Base-by-base conservation (phyloP, 2,888 invertebrate genomes). In the Bembecia ichneumoniformis region DNA sequence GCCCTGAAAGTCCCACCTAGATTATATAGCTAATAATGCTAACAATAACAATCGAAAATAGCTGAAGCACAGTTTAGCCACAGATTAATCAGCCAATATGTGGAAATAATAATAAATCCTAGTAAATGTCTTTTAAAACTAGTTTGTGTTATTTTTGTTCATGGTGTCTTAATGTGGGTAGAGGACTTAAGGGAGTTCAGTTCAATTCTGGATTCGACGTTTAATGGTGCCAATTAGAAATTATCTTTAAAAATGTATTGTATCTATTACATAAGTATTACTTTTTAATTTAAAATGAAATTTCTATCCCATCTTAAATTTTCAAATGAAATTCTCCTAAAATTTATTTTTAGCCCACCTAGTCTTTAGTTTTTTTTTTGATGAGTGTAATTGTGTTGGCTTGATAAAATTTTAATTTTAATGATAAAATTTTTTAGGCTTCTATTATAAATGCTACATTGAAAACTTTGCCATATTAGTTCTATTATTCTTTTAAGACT, bases 391-490 rank as follows among this genome's bases (percentile, higher is more conserved):
- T 67, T 35, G 68, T 70, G 66, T 68, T 75, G 77, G 73, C 68
- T 77, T 68, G 71, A 71, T 76, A 68, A 68, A 59, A 61, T 28
- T 5, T 28, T 28, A 28, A 58, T 66, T 46, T 74, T 67, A 60
- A 66, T 70, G 70, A 71, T 74, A 70, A 73, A 75, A 78, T 80
- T 28, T 28, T 9, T 28, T 77, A 80, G 78, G 71, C 72, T 70
- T 79, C 68, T 68, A 68, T 72, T 59, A 62, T 60, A 76, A 82
- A 83, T 82, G 77, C 84, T 86, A 84, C 84, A 86, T 83, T 83
- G 87, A 86, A 86, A 87, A 86, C 86, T 86, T 84, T 86, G 87
- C 87, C 87, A 87, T 87, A 87, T 87, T 87, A 87, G 75, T 83
- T 83, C 81, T 83, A 67, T 75, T 78, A 79, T 77, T 80, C 79